Base-by-base conservation (phyloP, 53 echinoderm and acorn worm species). In the Hippasteria phrygiana region DNA sequence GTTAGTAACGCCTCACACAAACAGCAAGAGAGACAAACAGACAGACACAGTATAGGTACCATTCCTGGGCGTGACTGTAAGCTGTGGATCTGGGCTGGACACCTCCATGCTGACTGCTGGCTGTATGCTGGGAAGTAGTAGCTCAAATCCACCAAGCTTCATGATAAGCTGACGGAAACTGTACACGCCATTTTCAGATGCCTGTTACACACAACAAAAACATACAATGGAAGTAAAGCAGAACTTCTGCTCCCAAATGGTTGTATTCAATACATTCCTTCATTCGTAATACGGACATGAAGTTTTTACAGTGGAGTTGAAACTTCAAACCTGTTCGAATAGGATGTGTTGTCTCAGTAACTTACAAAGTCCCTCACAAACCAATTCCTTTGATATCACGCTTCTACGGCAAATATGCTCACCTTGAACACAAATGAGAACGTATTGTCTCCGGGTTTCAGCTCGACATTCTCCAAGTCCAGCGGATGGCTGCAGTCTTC, bases 361-460 rank as follows among this genome's bases (percentile, higher is more conserved):
- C n/a, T n/a, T n/a, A n/a, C n/a, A n/a, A n/a, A n/a, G n/a, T n/a
- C n/a, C n/a, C n/a, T n/a, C n/a, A n/a, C n/a, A n/a, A n/a, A 51
- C 51, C 14, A 51, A 51, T 51, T 20, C 20, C 12, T 51, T 17
- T 0, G 12, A 2, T 10, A 16, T 54, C 0, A 54, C 18, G 0
- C 14, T 17, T 54, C 20, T 54, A 17, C 5, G 11, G 46, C 17
- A 54, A 54, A 16, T 20, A 26, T 78, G 76, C 91, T 43, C 71
- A 99, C 99, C 88, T 94, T 93, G 47, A 95, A 94, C 32, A 43
- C 55, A 76, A 93, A 99, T 50, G 91, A 86, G 8, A 99, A 47
- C 1, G 59, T 51, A 90, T 94, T 96, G 7, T 43, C 45, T 35
- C 99, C 99, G 0, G 96, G 96, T 29, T 84, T 45, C 28, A 96